Percentiles rank a stretch among this genome's conserved stretches.
Conservation (phyloP, 2,113 vertebrate species). For the Macaca nemestrina region DNA sequence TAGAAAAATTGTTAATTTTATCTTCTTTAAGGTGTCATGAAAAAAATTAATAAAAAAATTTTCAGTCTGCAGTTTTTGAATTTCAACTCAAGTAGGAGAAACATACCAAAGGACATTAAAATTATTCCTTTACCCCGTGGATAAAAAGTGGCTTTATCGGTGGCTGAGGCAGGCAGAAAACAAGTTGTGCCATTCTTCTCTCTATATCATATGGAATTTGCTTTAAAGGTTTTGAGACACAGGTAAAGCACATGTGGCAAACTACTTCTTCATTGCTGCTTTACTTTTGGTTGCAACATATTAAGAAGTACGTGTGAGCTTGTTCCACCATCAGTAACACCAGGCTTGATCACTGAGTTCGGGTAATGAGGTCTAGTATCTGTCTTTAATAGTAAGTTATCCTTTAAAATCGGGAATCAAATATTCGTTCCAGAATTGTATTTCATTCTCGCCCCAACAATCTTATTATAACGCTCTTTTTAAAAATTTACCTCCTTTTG, state of each 20-base stretch:
- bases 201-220: background rate
- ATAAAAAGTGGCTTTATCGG: no score
- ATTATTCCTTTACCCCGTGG: background rate
- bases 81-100: background rate
- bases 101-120: background rate
- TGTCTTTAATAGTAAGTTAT: background rate
- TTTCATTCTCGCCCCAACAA: background rate
- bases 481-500: background rate
- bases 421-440: background rate
- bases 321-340: background rate
- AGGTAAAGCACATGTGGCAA: background rate
- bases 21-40: background rate
- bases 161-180: background rate
- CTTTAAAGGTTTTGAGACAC: background rate
- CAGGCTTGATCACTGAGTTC: background rate
- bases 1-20: background rate
- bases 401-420: background rate
- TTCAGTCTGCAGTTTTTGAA: background rate
- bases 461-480: background rate
- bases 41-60: background rate
- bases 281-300: background rate
- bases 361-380: background rate
- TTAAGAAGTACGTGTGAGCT: background rate
- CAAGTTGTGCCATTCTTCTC: background rate
- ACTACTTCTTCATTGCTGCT: background rate